Conservation (phyloP, 2,113 vertebrate genomes). For the Donacobius atricapilla region DNA sequence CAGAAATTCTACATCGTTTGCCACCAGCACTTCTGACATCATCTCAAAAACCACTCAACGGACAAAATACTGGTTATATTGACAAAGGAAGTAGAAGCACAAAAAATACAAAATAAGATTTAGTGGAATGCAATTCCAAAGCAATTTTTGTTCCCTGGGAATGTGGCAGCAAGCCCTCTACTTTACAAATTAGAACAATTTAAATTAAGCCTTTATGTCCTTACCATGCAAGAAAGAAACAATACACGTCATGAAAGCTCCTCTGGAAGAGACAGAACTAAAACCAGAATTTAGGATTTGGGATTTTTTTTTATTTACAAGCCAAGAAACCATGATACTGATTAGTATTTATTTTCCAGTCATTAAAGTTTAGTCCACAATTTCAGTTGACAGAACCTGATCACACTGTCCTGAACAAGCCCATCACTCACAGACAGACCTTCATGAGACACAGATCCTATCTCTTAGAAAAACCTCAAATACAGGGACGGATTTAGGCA, state of each 20-base stretch:
- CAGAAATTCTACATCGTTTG: background rate
- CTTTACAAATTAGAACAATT: background rate
- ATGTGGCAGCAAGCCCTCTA: background rate
- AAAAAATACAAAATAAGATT: background rate
- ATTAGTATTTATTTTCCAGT: background rate
- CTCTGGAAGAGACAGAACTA: background rate
- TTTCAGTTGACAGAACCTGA: background rate
- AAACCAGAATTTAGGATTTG: background rate
- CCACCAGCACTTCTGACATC: background rate
- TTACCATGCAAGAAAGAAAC: background rate
- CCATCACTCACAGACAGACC: background rate
- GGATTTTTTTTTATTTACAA: background rate
- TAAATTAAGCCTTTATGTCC: background rate
- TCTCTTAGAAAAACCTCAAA: background rate
- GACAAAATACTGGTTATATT: background rate
- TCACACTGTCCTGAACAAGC: background rate
- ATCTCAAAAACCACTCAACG: background rate
- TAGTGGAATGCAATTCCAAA: background rate
- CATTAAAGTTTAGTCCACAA: background rate
- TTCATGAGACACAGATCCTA: accelerated
- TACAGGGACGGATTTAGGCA: background rate
- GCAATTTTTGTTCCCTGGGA: background rate
- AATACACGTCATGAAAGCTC: background rate
- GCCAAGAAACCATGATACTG: background rate
- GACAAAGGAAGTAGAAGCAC: background rate